phyloP scores from a whole-genome alignment of 2,888 invertebrate species.

The Osedax fenrisi region DNA sequence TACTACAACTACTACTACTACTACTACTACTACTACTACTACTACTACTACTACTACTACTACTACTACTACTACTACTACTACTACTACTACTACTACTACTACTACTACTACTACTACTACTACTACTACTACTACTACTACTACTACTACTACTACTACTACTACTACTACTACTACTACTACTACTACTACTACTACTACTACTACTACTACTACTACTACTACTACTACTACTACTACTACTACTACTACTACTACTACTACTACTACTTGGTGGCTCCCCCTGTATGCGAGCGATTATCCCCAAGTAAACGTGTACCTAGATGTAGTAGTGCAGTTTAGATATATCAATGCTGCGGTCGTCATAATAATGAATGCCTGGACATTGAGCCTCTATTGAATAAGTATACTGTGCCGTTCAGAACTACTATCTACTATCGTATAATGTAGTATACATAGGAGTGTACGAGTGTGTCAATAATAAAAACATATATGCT shows the following conservation, averaged over 20 bases:
- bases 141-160: neutral
- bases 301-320: no score
- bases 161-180: neutral
- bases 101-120: neutral
- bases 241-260: neutral
- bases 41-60: neutral
- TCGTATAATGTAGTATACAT: no score
- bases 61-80: neutral
- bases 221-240: neutral
- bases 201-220: neutral
- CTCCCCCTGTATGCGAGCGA: no score
- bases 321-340: no score
- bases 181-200: neutral
- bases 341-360: no score
- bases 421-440: no score
- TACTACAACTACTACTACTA: neutral
- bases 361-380: no score
- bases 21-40: neutral
- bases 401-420: no score
- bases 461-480: no score
- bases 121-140: neutral
- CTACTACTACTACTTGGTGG: neutral
- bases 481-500: no score
- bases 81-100: neutral
- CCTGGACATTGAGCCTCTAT: no score